phyloP scores from a whole-genome alignment of 2,888 invertebrate species.

The Osmoderma eremita region DNA sequence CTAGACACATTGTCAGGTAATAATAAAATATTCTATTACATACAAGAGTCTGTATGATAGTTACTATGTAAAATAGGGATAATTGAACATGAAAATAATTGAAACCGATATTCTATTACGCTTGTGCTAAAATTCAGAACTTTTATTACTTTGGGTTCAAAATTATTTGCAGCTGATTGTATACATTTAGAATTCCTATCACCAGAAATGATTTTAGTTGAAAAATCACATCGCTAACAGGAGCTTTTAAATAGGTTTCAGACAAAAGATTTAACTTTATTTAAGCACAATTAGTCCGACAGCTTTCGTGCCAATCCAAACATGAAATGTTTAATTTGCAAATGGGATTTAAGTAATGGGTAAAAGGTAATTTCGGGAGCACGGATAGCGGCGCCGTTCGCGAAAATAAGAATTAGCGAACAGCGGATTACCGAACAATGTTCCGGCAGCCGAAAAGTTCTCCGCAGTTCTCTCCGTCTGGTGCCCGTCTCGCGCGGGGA shows the following conservation, averaged over 20 bases:
- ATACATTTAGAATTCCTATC: too few species aligned
- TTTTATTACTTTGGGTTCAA: slow-evolving; percentile 5
- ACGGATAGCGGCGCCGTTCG: slow-evolving; percentile 40
- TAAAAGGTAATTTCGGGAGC: slow-evolving; percentile 33
- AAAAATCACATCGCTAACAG: too few species aligned
- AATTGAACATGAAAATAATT: neutral
- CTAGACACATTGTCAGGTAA: neutral
- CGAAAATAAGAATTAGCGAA: slow-evolving; percentile 48
- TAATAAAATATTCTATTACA: slow-evolving; percentile 5
- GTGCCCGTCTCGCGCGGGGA: slow-evolving; percentile 44
- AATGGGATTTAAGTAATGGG: slow-evolving; percentile 18
- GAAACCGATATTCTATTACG: neutral
- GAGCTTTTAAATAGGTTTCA: too few species aligned
- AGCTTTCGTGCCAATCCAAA: neutral
- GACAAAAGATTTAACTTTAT: slow-evolving; percentile 10
- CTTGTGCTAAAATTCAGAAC: neutral
- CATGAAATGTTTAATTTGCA: slow-evolving; percentile 19
- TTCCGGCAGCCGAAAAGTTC: slow-evolving; percentile 30
- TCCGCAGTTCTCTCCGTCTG: slow-evolving; percentile 34
- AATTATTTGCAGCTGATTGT: too few species aligned
- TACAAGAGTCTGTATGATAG: neutral
- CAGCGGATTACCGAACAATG: slow-evolving; percentile 49
- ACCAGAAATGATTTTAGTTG: too few species aligned
- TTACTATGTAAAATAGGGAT: neutral
- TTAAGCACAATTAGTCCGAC: neutral